Evolutionary conservation across 1,140 invertebrate genomes (phyloP), one percentile per base, ranked within the genome.

Genomic region (Cryptotermes secundus): DNA sequence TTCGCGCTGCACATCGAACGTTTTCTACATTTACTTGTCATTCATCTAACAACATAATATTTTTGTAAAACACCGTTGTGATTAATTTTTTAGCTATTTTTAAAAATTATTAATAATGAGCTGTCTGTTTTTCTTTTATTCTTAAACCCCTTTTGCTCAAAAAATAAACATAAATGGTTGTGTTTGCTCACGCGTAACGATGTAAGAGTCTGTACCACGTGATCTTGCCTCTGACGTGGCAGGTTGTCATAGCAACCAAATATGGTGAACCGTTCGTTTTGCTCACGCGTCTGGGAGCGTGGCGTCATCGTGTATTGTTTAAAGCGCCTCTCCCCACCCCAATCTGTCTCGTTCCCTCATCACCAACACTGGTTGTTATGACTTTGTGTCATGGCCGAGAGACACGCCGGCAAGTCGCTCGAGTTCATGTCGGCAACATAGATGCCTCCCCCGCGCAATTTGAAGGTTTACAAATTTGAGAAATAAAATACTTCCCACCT

Each of bases 211-310:
- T 72, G 26, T 72, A 72, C 59, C 59, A 72, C 59, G 59, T 72
- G 19, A 72, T 16, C 59, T 72, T n/a, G 59, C 59, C 53, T 31
- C 59, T 72, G 59, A 72, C 59, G 59, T 72, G 59, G n/a, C 59
- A 72, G 59, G n/a, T 72, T 72, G 59, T 72, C 59, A 72, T 72
- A 72, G 59, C 26, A 72, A 72, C 59, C 59, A 31, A 72, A 72
- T n/a, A 72, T 72, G 59, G 59, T 31, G 59, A 31, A 72, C n/a
- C 10, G 6, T 72, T 72, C 26, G n/a, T 31, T 72, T 72, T 72
- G 26, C 59, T 72, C 26, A 72, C 59, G 53, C 53, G 53, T 59
- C 53, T 59, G 53, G 53, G 26, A 14, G 53, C 53, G 59, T 72
- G 59, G 59, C 59, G 59, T 72, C 59, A 31, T 72, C 26, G 16